Conservation (phyloP, 2,797 vertebrate species). For the Phaenicophaeus curvirostris region DNA sequence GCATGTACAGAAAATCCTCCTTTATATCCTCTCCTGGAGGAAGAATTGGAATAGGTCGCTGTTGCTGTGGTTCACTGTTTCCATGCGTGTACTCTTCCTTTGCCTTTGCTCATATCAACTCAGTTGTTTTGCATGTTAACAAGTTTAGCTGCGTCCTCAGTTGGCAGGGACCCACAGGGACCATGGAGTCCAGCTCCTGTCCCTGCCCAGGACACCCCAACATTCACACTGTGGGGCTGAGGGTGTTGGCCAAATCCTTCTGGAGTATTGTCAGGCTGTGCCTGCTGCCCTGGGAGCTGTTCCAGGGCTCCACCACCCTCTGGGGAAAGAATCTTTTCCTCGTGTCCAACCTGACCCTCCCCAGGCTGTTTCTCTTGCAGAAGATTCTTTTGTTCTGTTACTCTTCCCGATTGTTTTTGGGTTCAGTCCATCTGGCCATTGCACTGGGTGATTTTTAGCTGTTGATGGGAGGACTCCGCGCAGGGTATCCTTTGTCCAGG, state of each 20-base stretch:
- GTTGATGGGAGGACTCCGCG: neutral
- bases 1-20: neutral
- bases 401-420: neutral
- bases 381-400: neutral
- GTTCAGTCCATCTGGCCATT: slow-evolving; percentile 14
- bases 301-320: too few species aligned
- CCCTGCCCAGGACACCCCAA: too few species aligned
- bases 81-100: neutral
- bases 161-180: too few species aligned
- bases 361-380: neutral
- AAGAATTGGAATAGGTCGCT: neutral
- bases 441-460: neutral
- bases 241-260: too few species aligned
- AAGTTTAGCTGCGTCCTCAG: neutral
- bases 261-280: too few species aligned
- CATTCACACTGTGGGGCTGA: too few species aligned
- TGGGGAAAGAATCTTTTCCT: too few species aligned
- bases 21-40: neutral
- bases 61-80: neutral
- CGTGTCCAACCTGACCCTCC: too few species aligned
- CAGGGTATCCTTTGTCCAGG: neutral
- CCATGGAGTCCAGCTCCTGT: too few species aligned
- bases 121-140: neutral
- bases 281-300: too few species aligned
- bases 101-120: neutral